Base-by-base conservation (phyloP, 2,797 vertebrate genomes). In the Pagetopsis macropterus region DNA sequence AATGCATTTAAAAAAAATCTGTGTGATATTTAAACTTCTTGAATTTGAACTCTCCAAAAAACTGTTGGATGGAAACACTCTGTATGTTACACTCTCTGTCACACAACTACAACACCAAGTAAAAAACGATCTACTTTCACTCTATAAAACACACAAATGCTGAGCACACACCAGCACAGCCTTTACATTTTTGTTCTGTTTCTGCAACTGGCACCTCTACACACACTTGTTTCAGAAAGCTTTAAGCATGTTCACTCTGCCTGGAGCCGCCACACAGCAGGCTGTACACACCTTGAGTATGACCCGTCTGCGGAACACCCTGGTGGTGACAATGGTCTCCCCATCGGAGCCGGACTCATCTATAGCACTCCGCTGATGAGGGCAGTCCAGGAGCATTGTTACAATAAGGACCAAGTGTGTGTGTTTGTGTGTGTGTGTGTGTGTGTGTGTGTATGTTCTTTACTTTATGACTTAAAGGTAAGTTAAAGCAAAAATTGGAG, bases 261-360 rank as follows among this genome's bases (percentile, higher is more conserved):
- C 15, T 43, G 10, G 12, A 51, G 58, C 50, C 0, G 63, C 21
- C 74, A 73, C 87, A 79, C 87, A 74, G 17, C 70, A 27, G 69
- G 67, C 66, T 70, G 48, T 65, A 84, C 91, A 93, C 97, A 99
- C 98, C 98, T 99, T 99, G 79, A 99, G 95, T 86, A 99, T 95
- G 91, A 99, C 94, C 66, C 97, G 95, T 54, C 98, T 95, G 40
- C 96, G 96, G 90, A 89, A 97, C 86, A 99, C 95, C 87, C 95
- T 94, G 57, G 98, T 98, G 68, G 96, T 98, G 92, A 98, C 93
- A 77, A 96, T 97, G 89, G 90, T 94, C 83, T 98, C 97, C 77
- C 96, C 97, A 49, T 91, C 95, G 79, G 97, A 97, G 91, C 94
- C 94, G 5, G 96, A 95, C 58, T 90, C 94, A 75, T 90, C 90